A percentile compares a stretch with the other conserved stretches of the same genome.
Conservation (phyloP, 1,140 invertebrate genomes). For the Drosophila cardini region DNA sequence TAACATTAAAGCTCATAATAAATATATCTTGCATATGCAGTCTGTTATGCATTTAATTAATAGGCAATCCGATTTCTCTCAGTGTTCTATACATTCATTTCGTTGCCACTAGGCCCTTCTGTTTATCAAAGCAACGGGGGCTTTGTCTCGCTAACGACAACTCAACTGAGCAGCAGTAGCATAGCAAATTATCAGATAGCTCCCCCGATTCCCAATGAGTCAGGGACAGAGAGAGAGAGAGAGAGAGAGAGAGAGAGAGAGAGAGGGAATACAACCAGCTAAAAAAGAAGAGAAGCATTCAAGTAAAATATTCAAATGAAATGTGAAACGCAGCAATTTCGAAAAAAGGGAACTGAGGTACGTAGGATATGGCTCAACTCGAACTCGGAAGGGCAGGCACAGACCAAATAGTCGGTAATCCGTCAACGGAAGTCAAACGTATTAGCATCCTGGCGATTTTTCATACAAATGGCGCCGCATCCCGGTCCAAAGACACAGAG, state of each 20-base stretch:
- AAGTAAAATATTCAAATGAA: slow-evolving; percentile 81
- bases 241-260: slow-evolving; percentile 18
- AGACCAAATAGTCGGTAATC: slow-evolving; percentile 79
- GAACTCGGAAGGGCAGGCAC: slow-evolving; percentile 14
- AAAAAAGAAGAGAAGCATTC: slow-evolving; percentile 43
- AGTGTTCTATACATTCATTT: slow-evolving; percentile 6
- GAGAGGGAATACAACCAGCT: slow-evolving; percentile 44
- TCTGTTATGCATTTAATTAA: neutral
- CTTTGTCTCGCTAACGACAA: slow-evolving; percentile 56
- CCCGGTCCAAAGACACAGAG: slow-evolving; percentile 28
- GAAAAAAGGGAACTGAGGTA: slow-evolving; percentile 23
- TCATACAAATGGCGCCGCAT: slow-evolving; percentile 81
- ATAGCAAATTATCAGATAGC: slow-evolving; percentile 79
- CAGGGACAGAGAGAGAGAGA: too few relatives aligned
- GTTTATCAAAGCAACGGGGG: slow-evolving; percentile 62
- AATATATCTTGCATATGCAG: too few relatives aligned
- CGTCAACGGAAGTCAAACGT: slow-evolving; percentile 84
- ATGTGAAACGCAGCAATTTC: slow-evolving; percentile 78
- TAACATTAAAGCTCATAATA: too few relatives aligned
- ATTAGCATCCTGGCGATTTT: slow-evolving; percentile 84
- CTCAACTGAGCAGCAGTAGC: slow-evolving; percentile 51
- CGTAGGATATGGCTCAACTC: slow-evolving; percentile 7
- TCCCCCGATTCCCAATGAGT: slow-evolving; percentile 39
- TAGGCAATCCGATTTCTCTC: slow-evolving; percentile 4
- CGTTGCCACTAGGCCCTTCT: slow-evolving; percentile 46